These are phyloP conservation scores for Hyperoplus lanceolatus DNA, from an alignment of 2,797 vertebrate species.

Conservation along the genomic window DNA sequence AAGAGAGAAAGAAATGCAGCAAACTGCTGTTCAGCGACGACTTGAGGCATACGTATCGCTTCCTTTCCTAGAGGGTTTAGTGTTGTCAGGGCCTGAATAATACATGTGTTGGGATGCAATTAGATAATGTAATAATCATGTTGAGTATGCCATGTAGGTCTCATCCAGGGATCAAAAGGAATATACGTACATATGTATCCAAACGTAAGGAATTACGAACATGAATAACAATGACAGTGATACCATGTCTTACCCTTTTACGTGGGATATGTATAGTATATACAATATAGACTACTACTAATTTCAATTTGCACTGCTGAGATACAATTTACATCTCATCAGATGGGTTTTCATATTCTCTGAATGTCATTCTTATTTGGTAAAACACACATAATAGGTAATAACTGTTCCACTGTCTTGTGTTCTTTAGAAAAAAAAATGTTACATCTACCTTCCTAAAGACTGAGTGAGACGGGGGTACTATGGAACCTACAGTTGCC, in stretches of 20 bases:
- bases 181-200: constrained; percentile 17
- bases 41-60: constrained; percentile 50
- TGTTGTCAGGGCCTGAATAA: constrained; percentile 70
- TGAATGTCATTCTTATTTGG: constrained; percentile 18
- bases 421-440: constrained; percentile 26
- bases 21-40: constrained; percentile 45
- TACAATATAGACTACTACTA: neutral
- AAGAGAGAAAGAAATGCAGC: constrained; percentile 23
- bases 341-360: neutral
- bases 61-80: constrained; percentile 61
- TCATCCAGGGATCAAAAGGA: constrained; percentile 50
- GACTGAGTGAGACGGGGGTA: constrained; percentile 15
- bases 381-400: constrained; percentile 11
- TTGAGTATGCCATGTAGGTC: constrained; percentile 56
- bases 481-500: constrained; percentile 50
- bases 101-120: constrained; percentile 69
- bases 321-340: constrained; percentile 4
- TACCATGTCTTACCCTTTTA: neutral
- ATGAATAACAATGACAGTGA: neutral
- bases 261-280: neutral
- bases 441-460: constrained; percentile 23
- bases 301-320: neutral
- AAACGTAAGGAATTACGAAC: constrained; percentile 4
- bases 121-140: constrained; percentile 77
- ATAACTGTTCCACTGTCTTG: neutral